These are phyloP conservation scores for Hapalemur alaotrensis DNA, from an alignment of 2,797 vertebrate species.

Conservation along the genomic window DNA sequence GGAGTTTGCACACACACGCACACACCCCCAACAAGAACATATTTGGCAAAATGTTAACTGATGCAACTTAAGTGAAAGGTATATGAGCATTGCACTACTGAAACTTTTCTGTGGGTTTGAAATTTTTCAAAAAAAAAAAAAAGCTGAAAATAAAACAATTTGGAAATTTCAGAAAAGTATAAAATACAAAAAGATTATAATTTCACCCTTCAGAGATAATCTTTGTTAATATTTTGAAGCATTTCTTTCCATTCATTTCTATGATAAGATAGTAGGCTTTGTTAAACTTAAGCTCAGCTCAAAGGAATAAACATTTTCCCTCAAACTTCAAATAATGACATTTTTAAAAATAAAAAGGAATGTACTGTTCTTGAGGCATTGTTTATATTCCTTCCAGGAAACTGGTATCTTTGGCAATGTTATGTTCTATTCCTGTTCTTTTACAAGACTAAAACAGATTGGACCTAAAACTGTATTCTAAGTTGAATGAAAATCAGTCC, in stretches of 20 bases:
- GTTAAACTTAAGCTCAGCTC: not conserved
- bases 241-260: slow-evolving; percentile 46
- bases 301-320: slow-evolving; percentile 32
- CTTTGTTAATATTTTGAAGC: slow-evolving; percentile 37
- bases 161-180: slow-evolving; percentile 1
- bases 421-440: slow-evolving; percentile 35
- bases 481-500: not conserved
- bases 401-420: slow-evolving; percentile 43
- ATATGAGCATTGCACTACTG: not conserved
- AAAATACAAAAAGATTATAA: not conserved
- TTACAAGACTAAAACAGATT: slow-evolving; percentile 37
- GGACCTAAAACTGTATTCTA: not conserved
- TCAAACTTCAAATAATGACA: not conserved
- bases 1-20: not conserved
- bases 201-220: not conserved
- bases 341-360: slow-evolving; percentile 36
- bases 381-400: slow-evolving; percentile 60
- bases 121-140: slow-evolving; percentile 40
- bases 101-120: not conserved
- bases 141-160: not conserved
- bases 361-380: slow-evolving; percentile 37
- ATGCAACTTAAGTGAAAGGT: not conserved
- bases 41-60: not conserved
- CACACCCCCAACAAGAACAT: not conserved
- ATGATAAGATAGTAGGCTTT: not conserved